These are phyloP conservation scores for Limonius californicus DNA, from an alignment of 1,140 invertebrate species.

Conservation along the genomic window DNA sequence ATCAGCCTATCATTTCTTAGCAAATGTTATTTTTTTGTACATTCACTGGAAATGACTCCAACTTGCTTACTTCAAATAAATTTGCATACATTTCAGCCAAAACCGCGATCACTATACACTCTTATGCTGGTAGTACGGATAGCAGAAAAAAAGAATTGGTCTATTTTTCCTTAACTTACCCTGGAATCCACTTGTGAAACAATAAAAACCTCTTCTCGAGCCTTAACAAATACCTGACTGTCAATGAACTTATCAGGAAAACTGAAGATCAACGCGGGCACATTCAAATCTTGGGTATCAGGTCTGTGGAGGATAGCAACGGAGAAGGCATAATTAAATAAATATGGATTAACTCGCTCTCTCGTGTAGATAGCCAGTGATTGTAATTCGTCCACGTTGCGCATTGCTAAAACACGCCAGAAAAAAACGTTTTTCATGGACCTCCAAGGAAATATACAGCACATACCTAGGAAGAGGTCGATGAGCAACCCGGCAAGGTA, in stretches of 20 bases:
- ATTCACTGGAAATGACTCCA: too few species aligned
- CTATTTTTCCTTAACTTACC: conserved; percentile 52
- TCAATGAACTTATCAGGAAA: conserved; percentile 76
- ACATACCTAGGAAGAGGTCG: conserved; percentile 62
- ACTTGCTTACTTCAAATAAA: too few species aligned
- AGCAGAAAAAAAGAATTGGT: neutral
- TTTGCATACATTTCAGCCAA: too few species aligned
- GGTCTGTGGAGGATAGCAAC: conserved; percentile 68
- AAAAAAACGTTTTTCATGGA: conserved; percentile 60
- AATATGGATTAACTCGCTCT: conserved; percentile 66
- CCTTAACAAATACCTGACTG: conserved; percentile 59
- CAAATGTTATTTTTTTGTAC: too few species aligned
- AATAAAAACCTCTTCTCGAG: conserved; percentile 62
- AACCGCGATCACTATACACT: too few species aligned
- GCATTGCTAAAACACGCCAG: conserved; percentile 52
- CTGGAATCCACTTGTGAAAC: conserved; percentile 52
- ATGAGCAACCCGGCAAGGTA: conserved; percentile 62
- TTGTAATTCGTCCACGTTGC: conserved; percentile 62
- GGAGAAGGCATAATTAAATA: conserved; percentile 71
- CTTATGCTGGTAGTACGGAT: too few species aligned
- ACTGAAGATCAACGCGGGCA: conserved; percentile 63
- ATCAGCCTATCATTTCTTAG: too few species aligned
- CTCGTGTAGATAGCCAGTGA: conserved; percentile 65
- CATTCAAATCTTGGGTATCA: conserved; percentile 63
- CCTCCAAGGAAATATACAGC: conserved; percentile 30